Evolutionary conservation across 2,797 vertebrate genomes (phyloP).

Genomic region (Varecia variegata): DNA sequence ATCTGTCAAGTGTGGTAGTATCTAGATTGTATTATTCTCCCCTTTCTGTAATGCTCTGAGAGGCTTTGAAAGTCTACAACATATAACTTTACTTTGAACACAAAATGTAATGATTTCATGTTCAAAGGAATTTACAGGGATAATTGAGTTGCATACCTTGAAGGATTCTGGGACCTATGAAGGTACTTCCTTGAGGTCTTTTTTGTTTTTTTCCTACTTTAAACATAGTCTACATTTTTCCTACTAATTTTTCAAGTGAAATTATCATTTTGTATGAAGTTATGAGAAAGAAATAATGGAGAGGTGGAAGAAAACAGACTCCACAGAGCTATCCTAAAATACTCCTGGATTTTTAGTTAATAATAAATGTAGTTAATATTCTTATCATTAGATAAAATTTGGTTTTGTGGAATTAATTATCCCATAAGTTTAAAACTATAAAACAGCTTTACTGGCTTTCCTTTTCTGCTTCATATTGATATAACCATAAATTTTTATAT

Average conservation of each 20-base stretch:
- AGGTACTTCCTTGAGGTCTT: not conserved
- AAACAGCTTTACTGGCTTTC: not conserved
- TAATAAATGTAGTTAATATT: slow-evolving; percentile 5
- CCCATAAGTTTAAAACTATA: slow-evolving; percentile 29
- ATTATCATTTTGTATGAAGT: slow-evolving; percentile 41
- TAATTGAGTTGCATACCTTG: not conserved
- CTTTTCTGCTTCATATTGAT: not conserved
- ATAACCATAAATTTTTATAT: not conserved
- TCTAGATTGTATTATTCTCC: not conserved
- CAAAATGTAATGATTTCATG: slow-evolving; percentile 37
- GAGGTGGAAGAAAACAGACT: not conserved
- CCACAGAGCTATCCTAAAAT: not conserved
- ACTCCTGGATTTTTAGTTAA: slow-evolving; percentile 29
- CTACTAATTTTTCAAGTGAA: not conserved
- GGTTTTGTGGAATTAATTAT: slow-evolving; percentile 11
- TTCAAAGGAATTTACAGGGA: slow-evolving; percentile 56
- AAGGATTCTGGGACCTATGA: not conserved
- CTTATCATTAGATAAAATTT: slow-evolving; percentile 18
- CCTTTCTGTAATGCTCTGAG: slow-evolving; percentile 54
- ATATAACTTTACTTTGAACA: slow-evolving; percentile 46
- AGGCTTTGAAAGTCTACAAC: slow-evolving; percentile 35
- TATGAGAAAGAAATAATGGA: not conserved
- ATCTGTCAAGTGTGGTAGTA: not conserved
- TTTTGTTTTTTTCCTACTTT: not conserved
- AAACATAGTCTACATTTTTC: not conserved